Percentiles rank a stretch among this genome's conserved stretches.
phyloP scores from a whole-genome alignment of 2,113 vertebrate genomes.

The Brevimyrus niger region DNA sequence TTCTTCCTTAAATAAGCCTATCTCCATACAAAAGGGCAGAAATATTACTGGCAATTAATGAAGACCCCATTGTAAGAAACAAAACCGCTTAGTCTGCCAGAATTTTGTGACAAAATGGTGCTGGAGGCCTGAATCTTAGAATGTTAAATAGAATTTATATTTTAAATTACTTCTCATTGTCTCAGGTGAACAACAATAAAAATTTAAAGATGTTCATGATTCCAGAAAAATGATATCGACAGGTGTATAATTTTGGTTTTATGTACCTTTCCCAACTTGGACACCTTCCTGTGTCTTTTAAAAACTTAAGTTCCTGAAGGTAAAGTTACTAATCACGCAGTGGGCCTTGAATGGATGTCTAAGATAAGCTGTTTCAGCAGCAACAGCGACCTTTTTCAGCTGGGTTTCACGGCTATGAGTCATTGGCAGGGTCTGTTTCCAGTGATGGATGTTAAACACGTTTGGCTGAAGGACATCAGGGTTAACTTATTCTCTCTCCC shows the following conservation, averaged over 20 bases:
- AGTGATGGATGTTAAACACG: slow-evolving; percentile 2
- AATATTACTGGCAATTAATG: neutral
- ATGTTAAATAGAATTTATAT: slow-evolving; percentile 7
- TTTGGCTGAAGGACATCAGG: neutral
- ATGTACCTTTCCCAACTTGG: neutral
- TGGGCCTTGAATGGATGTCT: neutral
- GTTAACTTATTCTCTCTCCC: neutral
- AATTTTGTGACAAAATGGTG: neutral
- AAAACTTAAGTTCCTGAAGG: neutral
- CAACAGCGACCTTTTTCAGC: neutral
- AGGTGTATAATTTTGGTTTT: neutral
- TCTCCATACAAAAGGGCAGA: neutral
- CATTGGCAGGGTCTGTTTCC: neutral
- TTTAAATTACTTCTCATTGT: neutral
- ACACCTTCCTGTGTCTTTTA: neutral
- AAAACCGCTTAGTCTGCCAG: neutral
- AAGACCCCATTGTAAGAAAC: neutral
- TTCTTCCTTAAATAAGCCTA: neutral
- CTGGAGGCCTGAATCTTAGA: neutral
- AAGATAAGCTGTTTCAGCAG: neutral
- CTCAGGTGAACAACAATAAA: neutral
- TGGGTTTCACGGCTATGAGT: neutral
- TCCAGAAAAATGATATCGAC: neutral
- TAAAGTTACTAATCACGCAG: neutral
- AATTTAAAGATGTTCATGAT: neutral